Evolutionary conservation across 2,113 vertebrate species (phyloP), one percentile per base, ranked within the genome.

Genomic region (Syngnathus floridae): DNA sequence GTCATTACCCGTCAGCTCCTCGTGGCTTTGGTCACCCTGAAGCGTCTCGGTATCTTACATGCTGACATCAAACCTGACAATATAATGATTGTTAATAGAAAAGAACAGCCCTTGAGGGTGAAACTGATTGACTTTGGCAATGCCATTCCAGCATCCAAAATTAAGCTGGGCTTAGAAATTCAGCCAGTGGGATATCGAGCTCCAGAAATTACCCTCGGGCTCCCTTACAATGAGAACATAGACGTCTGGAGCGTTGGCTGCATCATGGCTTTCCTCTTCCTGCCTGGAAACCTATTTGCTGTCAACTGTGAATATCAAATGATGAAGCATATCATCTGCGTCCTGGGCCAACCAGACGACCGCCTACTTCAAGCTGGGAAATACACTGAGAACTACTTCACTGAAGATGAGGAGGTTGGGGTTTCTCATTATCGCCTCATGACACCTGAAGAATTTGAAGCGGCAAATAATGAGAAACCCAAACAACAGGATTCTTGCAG

Each of bases 11-110:
- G 16, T 49, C 63, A 64, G 48, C 63, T 64, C 19, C 63, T 64
- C 5, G 35, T 52, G 63, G 63, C 63, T 11, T 51, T 64, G 35
- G 63, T 51, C 48, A 21, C 63, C 48, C 48, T 64, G 35, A 64
- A 64, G 35, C 12, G 5, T 8, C 5, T 64, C 19, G 63, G 63
- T 6, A 52, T 64, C 45, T n/a, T 64, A 7, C 63, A 64, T 14
- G 52, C 63, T 21, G 63, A 64, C 46, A 51, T 64, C n/a, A 64
- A 64, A 21, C 63, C 63, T 8, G 63, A 64, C 63, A 64, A 64
- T 35, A 64, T 64, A 4, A 64, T 64, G 63, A 36, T 64, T 38
- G 63, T 64, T 38, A 64, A 64, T 36, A 49, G 48, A 10, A 38
- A 64, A 52, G 63, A 64, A n/a, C 63, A 37, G 35, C 63, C 63